These are phyloP conservation scores for Lucifuga dentata DNA, from an alignment of 2,113 vertebrate genomes.

Conservation along the genomic window DNA sequence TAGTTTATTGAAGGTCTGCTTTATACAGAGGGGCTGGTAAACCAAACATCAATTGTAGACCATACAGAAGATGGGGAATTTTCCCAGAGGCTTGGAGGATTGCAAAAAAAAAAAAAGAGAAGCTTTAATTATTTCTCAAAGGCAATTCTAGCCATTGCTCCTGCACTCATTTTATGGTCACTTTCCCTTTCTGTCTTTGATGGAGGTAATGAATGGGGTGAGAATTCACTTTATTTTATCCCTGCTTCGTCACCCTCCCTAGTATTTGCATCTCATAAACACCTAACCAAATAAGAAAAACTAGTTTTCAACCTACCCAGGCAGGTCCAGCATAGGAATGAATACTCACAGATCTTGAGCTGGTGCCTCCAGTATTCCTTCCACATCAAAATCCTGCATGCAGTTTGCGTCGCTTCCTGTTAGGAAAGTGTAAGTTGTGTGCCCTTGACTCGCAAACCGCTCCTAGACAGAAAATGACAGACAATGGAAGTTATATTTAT, in stretches of 20 bases:
- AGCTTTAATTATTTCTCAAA: conserved; percentile 80
- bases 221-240: conserved; percentile 67
- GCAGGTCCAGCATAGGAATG: conserved; percentile 31
- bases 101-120: conserved; percentile 50
- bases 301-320: conserved; percentile 47
- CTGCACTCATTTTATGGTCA: conserved; percentile 60
- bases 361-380: neutral
- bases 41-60: conserved; percentile 77
- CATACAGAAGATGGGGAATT: conserved; percentile 55
- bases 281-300: conserved; percentile 48
- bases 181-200: conserved; percentile 57
- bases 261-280: conserved; percentile 66
- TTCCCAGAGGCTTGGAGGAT: conserved; percentile 53
- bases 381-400: conserved; percentile 20
- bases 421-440: conserved; percentile 1
- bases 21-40: conserved; percentile 71
- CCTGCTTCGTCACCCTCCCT: conserved; percentile 34
- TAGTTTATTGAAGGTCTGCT: conserved; percentile 81
- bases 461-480: neutral
- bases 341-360: conserved; percentile 4
- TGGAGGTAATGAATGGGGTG: conserved; percentile 68
- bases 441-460: conserved; percentile 32
- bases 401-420: neutral
- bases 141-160: conserved; percentile 62
- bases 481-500: conserved; percentile 3